Evolutionary conservation across 2,888 invertebrate species (phyloP).

Genomic region (Philopedon plagiatum): DNA sequence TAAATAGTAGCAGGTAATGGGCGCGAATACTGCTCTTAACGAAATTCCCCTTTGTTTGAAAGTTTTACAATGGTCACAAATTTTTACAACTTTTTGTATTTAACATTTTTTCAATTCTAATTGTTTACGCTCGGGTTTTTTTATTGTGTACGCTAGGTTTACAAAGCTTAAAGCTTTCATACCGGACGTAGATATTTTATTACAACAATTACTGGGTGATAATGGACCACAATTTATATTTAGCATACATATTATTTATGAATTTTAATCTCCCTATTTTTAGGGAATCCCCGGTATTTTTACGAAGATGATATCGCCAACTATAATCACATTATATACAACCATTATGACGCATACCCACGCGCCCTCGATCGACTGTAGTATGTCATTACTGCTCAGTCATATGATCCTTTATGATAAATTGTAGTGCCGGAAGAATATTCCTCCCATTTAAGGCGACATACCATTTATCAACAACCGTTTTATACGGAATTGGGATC

Average conservation of each 20-base stretch:
- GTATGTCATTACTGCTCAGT: slow-evolving; percentile 22
- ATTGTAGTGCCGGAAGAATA: slow-evolving; percentile 22
- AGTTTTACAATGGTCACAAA: no score
- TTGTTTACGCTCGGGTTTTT: no score
- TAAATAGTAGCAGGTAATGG: no score
- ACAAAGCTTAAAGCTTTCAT: no score
- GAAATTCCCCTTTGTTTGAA: no score
- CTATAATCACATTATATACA: background rate
- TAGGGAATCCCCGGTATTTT: background rate
- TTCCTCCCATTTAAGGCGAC: background rate
- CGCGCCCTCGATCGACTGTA: slow-evolving; percentile 5
- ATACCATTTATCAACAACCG: slow-evolving; percentile 11
- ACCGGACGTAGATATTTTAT: no score
- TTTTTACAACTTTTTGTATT: no score
- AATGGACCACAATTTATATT: no score
- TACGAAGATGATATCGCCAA: background rate
- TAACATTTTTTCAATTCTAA: no score
- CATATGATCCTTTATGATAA: slow-evolving; percentile 30
- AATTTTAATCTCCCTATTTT: background rate
- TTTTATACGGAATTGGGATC: background rate
- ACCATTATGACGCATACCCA: slow-evolving; percentile 22
- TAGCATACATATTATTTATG: background rate
- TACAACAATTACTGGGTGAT: no score
- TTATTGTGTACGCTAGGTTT: no score
- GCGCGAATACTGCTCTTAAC: no score